A percentile compares a stretch with the other conserved stretches of the same genome.
These are phyloP conservation scores for Alcedo atthis DNA, from an alignment of 2,797 vertebrate genomes.

Conservation along the genomic window DNA sequence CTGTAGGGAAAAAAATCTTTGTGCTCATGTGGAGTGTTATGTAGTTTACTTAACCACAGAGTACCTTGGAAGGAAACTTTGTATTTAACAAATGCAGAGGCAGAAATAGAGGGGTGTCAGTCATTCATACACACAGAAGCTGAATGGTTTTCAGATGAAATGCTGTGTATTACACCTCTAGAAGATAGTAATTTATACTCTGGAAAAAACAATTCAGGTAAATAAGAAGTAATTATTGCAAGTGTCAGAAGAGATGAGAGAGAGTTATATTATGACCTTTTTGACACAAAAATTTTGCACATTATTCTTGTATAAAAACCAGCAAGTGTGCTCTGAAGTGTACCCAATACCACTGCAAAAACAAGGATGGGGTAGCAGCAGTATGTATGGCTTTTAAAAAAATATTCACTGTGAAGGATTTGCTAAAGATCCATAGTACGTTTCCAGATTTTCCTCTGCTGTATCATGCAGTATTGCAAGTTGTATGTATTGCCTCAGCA, in stretches of 20 bases:
- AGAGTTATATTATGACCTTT: not conserved
- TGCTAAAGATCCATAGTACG: not conserved
- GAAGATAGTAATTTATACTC: slow-evolving; percentile 16
- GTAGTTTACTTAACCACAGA: not conserved
- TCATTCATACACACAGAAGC: not conserved
- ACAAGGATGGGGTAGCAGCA: not conserved
- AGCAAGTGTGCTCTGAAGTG: not conserved
- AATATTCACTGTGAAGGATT: not conserved
- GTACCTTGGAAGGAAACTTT: not conserved
- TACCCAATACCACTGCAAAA: not conserved
- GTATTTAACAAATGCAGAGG: not conserved
- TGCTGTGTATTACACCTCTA: slow-evolving; percentile 1
- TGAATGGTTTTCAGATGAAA: slow-evolving; percentile 49
- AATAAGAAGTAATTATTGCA: slow-evolving; percentile 23
- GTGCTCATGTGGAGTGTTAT: not conserved
- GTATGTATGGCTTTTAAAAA: not conserved
- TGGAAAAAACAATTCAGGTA: not conserved
- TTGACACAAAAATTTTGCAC: not conserved
- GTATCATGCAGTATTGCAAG: not conserved
- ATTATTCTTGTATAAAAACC: not conserved
- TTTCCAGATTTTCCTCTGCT: not conserved
- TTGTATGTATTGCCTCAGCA: not conserved
- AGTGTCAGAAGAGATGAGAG: slow-evolving; percentile 12
- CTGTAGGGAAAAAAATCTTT: not conserved
- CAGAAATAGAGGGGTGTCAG: not conserved